Percentiles rank a stretch among this genome's conserved stretches.
Evolutionary conservation across 2,888 invertebrate genomes (phyloP).

Genomic region (Torymus auratus): DNA sequence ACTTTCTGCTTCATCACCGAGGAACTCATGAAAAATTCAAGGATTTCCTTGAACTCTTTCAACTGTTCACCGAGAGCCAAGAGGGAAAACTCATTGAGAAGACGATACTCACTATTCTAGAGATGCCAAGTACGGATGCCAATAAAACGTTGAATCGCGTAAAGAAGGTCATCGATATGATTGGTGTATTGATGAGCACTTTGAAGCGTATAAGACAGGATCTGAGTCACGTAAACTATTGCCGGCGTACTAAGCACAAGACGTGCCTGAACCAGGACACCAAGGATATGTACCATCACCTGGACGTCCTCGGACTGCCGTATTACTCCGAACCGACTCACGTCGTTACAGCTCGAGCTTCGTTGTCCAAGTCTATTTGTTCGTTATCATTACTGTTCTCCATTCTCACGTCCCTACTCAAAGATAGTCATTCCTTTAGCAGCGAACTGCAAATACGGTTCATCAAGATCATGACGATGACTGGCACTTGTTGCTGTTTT

Average conservation of each 20-base stretch:
- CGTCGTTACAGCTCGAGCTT: constrained; percentile 43
- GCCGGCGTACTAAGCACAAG: constrained; percentile 79
- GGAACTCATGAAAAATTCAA: constrained; percentile 76
- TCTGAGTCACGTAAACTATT: constrained; percentile 79
- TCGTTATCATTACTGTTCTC: constrained; percentile 80
- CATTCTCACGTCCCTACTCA: constrained; percentile 78
- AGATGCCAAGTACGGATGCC: constrained; percentile 76
- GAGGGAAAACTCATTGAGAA: constrained; percentile 80
- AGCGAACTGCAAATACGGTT: constrained; percentile 76
- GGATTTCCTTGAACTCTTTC: constrained; percentile 80
- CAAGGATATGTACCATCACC: constrained; percentile 78
- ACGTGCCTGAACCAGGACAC: constrained; percentile 76
- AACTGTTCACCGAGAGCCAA: constrained; percentile 80
- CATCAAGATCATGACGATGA: constrained; percentile 79
- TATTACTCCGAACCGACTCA: constrained; percentile 63
- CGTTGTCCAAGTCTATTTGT: constrained; percentile 76
- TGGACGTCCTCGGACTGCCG: constrained; percentile 79
- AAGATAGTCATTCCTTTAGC: constrained; percentile 76
- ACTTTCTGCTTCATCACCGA: constrained; percentile 79
- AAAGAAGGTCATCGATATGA: constrained; percentile 79
- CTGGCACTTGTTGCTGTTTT: constrained; percentile 83
- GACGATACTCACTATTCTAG: constrained; percentile 79
- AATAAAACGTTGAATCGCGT: constrained; percentile 76
- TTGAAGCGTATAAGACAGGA: constrained; percentile 81
- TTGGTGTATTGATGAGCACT: constrained; percentile 79